Conservation (phyloP, 2,113 vertebrate species). For the Ammodytes dubius region DNA sequence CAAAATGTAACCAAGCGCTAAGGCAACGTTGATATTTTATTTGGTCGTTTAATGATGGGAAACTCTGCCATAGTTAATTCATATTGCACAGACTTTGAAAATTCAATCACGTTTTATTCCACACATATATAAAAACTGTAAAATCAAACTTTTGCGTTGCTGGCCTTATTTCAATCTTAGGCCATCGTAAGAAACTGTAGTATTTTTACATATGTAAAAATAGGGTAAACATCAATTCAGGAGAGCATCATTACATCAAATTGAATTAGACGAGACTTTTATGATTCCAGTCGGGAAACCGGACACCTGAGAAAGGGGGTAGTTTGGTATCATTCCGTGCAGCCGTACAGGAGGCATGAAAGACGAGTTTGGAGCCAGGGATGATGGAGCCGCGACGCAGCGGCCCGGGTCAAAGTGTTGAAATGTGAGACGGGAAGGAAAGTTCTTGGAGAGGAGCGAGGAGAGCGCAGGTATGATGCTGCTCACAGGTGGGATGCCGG, state of each 20-base stretch:
- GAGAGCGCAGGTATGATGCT: conserved; percentile 78
- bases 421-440: conserved; percentile 57
- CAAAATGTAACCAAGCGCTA: not conserved
- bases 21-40: too few species aligned
- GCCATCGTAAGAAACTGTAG: not conserved
- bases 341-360: conserved; percentile 53
- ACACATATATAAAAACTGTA: conserved; percentile 2
- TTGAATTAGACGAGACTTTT: conserved; percentile 34
- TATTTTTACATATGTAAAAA: not conserved
- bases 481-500: conserved; percentile 57
- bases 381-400: conserved; percentile 31
- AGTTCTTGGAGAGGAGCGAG: conserved; percentile 73
- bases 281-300: conserved; percentile 29
- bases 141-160: not conserved
- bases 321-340: conserved; percentile 50
- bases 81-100: not conserved
- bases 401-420: conserved; percentile 56
- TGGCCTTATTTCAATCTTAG: not conserved
- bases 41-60: not conserved
- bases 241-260: not conserved
- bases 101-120: conserved; percentile 27
- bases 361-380: conserved; percentile 37
- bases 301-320: conserved; percentile 16
- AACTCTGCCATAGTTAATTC: not conserved
- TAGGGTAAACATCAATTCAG: not conserved